Conservation (phyloP, 2,113 vertebrate species). For the Prochilodus magdalenae region DNA sequence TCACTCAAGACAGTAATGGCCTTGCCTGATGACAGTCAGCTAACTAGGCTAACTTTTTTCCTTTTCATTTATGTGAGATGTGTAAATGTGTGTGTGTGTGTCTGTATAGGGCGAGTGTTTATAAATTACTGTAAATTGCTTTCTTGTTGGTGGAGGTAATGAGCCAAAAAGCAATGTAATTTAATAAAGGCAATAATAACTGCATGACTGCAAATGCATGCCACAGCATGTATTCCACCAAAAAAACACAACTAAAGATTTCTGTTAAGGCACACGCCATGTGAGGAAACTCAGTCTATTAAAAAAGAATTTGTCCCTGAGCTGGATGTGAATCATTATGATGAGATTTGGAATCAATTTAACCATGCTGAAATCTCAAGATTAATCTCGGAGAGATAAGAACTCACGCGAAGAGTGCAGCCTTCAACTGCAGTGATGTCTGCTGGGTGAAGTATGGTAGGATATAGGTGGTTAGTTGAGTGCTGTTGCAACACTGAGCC, state of each 20-base stretch:
- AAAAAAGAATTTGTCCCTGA: neutral
- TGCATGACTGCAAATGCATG: slow-evolving; percentile 1
- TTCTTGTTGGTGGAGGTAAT: slow-evolving; percentile 11
- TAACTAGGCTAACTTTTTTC: too few species aligned
- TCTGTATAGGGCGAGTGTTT: neutral
- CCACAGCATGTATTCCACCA: neutral
- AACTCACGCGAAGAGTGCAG: neutral
- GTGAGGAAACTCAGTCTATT: neutral
- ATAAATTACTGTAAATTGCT: slow-evolving; percentile 16
- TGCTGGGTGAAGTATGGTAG: neutral
- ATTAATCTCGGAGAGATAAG: neutral
- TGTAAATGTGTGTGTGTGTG: neutral
- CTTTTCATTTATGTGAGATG: too few species aligned
- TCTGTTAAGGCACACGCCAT: neutral
- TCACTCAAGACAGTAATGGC: too few species aligned
- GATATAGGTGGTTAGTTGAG: too few species aligned
- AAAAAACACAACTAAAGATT: neutral
- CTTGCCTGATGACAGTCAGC: too few species aligned
- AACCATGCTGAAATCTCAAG: slow-evolving; percentile 8
- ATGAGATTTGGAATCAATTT: slow-evolving; percentile 13
- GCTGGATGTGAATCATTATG: slow-evolving; percentile 18
- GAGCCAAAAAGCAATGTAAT: slow-evolving; percentile 13
- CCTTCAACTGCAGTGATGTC: neutral
- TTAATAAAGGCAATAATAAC: slow-evolving; percentile 1
- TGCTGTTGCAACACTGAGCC: neutral